A percentile compares a stretch with the other conserved stretches of the same genome.
Evolutionary conservation across 2,888 invertebrate species (phyloP).

Genomic region (Pyrrhia umbra): DNA sequence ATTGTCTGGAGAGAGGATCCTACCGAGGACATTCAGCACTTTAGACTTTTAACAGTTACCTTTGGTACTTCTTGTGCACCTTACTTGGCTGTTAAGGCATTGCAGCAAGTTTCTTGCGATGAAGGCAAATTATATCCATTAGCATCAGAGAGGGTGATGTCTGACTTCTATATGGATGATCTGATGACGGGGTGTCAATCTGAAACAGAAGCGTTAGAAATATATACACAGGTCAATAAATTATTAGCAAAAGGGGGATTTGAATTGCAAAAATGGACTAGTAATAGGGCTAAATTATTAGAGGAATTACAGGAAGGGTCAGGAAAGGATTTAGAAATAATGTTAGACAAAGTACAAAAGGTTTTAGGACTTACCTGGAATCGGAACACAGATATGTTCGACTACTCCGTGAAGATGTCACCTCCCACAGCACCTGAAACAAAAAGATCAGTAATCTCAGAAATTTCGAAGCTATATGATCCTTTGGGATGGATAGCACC

Average conservation of each 20-base stretch:
- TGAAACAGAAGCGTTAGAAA: background rate
- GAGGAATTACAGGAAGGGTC: background rate
- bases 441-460: slow-evolving; percentile 1
- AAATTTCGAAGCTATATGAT: background rate
- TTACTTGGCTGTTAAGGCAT: background rate
- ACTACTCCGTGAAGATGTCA: background rate
- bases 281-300: background rate
- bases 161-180: background rate
- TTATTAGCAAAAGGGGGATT: slow-evolving; percentile 2
- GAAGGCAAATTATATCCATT: background rate
- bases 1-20: slow-evolving; percentile 2
- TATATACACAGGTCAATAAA: background rate
- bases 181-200: background rate
- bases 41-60: background rate
- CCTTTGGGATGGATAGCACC: background rate
- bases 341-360: background rate
- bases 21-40: background rate
- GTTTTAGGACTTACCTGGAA: slow-evolving; percentile 1
- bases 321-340: background rate
- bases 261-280: slow-evolving; percentile 8
- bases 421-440: background rate
- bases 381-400: background rate
- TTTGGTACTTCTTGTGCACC: slow-evolving; percentile 1
- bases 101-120: background rate
- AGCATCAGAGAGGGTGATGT: background rate